Evolutionary conservation across 2,888 invertebrate species (phyloP).

Genomic region (Caradrina kadenii): DNA sequence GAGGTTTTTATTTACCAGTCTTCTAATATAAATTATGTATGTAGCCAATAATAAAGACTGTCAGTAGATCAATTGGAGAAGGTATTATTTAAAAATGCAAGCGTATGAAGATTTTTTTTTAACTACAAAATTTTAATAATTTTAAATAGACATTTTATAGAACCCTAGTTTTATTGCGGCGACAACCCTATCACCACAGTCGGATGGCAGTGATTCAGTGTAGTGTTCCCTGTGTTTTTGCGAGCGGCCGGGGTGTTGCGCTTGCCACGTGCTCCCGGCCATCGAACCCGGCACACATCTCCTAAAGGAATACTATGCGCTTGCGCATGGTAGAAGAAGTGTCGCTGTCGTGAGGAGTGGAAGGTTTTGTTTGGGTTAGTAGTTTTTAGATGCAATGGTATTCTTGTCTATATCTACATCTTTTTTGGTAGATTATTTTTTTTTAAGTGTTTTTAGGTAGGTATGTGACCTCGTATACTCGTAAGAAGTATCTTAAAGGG

Average conservation of each 20-base stretch:
- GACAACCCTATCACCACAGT: conserved; percentile 55
- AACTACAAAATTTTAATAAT: no score
- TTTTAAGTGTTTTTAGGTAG: not conserved
- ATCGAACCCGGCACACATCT: conserved; percentile 81
- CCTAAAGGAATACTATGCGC: conserved; percentile 82
- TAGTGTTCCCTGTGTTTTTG: conserved; percentile 82
- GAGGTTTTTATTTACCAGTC: not conserved
- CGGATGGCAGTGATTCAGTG: conserved; percentile 75
- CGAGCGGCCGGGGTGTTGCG: conserved; percentile 79
- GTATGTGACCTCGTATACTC: not conserved
- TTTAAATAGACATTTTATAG: not conserved
- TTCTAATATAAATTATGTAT: no score
- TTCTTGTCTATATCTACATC: not conserved
- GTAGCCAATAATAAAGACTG: no score
- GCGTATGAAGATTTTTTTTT: no score
- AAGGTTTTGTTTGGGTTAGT: conserved; percentile 13
- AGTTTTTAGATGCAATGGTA: not conserved
- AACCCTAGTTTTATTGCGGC: conserved; percentile 19
- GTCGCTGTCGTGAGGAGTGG: conserved; percentile 30
- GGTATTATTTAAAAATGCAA: no score
- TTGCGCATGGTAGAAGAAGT: conserved; percentile 32
- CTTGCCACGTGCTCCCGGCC: conserved; percentile 74
- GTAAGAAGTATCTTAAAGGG: not conserved
- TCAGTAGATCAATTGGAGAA: no score
- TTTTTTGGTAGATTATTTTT: not conserved